A percentile compares a stretch with the other conserved stretches of the same genome.
Evolutionary conservation across 1,140 invertebrate species (phyloP).

Genomic region (Bombus breviceps): DNA sequence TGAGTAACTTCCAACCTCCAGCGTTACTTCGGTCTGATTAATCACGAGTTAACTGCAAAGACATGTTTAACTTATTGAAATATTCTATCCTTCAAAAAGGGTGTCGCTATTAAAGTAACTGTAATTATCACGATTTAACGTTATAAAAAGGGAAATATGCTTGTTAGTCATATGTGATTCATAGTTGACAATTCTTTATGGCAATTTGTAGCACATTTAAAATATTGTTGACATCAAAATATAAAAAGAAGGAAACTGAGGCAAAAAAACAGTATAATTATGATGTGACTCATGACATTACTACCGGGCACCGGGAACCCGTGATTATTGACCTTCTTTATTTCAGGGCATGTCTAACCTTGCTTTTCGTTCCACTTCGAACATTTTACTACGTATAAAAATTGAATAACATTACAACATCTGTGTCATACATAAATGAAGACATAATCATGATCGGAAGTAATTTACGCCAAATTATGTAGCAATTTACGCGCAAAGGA

Average conservation of each 20-base stretch:
- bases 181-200: background rate
- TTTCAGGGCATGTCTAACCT: conserved; percentile 26
- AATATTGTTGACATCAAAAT: background rate
- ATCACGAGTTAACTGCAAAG: background rate
- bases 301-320: conserved; percentile 15
- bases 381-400: conserved; percentile 26
- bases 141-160: background rate
- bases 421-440: conserved; percentile 17
- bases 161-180: background rate
- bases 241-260: background rate
- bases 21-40: background rate
- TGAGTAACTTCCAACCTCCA: background rate
- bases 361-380: conserved; percentile 18
- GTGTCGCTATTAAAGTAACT: background rate
- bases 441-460: conserved; percentile 60
- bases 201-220: background rate
- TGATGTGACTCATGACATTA: conserved; percentile 31
- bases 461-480: conserved; percentile 49
- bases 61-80: background rate
- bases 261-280: conserved; percentile 31
- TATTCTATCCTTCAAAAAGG: background rate
- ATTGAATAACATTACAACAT: conserved; percentile 1
- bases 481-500: conserved; percentile 29
- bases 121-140: background rate
- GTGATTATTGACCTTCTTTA: conserved; percentile 57